These are phyloP conservation scores for Semnornis frantzii DNA, from an alignment of 2,113 vertebrate species.

Conservation along the genomic window DNA sequence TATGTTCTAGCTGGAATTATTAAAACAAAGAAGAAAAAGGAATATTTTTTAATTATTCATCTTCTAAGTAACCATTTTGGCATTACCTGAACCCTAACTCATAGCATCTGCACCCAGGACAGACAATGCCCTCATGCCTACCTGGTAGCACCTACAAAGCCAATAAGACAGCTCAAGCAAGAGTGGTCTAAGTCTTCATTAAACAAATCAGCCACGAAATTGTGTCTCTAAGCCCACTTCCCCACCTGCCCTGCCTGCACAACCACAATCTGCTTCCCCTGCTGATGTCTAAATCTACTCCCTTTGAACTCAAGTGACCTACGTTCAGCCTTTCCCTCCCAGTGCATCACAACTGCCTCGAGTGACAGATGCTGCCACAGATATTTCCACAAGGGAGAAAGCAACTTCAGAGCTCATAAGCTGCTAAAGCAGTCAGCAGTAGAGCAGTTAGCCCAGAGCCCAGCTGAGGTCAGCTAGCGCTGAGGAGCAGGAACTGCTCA, in stretches of 20 bases:
- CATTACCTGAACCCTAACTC: background rate
- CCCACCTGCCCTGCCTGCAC: background rate
- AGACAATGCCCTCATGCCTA: background rate
- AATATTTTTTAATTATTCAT: background rate
- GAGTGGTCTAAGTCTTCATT: background rate
- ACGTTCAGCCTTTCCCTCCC: slow-evolving; percentile 28
- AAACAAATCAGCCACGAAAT: background rate
- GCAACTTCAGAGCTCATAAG: slow-evolving; percentile 1
- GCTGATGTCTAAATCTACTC: background rate
- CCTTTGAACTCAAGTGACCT: slow-evolving; percentile 29
- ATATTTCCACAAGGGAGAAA: slow-evolving; percentile 7
- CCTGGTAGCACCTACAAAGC: background rate
- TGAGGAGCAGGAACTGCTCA: background rate
- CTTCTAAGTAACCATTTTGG: background rate
- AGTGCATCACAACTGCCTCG: slow-evolving; percentile 24
- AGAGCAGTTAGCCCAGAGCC: background rate
- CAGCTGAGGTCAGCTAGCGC: background rate
- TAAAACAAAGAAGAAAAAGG: background rate
- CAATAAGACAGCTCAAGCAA: background rate
- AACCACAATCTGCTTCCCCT: background rate
- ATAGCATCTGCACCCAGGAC: background rate
- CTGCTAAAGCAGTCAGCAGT: background rate
- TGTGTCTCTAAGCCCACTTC: background rate
- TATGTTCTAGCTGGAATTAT: background rate
- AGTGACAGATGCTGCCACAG: slow-evolving; percentile 22